Evolutionary conservation across 2,113 vertebrate species (phyloP), one percentile per base, ranked within the genome.

Genomic region (Dicentrarchus labrax): DNA sequence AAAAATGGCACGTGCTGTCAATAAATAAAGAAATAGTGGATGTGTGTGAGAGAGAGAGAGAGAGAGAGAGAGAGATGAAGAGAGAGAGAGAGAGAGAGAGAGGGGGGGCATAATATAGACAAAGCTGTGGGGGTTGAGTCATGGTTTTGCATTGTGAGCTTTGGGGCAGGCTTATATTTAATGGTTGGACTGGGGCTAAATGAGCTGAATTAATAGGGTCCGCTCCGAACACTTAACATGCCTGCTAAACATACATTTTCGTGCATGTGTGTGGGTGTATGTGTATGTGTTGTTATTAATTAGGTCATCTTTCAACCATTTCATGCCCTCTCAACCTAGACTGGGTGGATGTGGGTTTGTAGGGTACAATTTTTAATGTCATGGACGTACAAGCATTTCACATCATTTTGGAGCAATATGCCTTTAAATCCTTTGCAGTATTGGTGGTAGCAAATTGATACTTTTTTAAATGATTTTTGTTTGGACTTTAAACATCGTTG

Each of bases 191-290:
- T 94, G 82, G 61, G 87, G 87, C 89, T 94, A 94, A 95, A 94
- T 94, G 91, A 94, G 90, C 93, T 94, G 94, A 95, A 94, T 95
- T 94, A 95, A 95, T 93, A 86, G 87, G 92, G 85, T 93, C 89
- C 88, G 89, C 87, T 94, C 86, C 82, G 65, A 87, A 88, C 91
- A 95, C 87, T 94, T 95, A 30, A 90, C 89, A 94, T 92, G 94
- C 92, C 91, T 91, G 81, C 91, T 94, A 89, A 95, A 93, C 91
- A 91, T 93, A 90, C 76, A 88, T 83, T 72, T 82, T 66, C 76
- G 71, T 76, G 74, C 41, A 47, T 48, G 84, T 57, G 76, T 76
- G 86, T 76, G 80, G 57, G 78, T 80, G 85, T 69, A 8, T 83
- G 78, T 75, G 72, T 54, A 53, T 68, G 70, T 78, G 89, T 87